phyloP scores from a whole-genome alignment of 2,888 invertebrate species.

The Idaea dimidiata region DNA sequence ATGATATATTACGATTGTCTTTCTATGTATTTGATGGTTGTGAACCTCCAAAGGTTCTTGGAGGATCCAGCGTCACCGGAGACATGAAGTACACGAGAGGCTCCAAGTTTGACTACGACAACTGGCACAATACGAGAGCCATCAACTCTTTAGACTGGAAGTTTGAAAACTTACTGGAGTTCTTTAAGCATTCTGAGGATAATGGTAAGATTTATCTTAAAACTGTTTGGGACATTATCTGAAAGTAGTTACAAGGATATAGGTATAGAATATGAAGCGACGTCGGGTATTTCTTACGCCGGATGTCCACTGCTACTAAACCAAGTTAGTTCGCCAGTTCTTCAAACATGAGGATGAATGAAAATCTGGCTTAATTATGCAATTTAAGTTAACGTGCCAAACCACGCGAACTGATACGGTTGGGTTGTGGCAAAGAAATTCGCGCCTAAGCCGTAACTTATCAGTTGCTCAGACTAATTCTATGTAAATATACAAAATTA shows the following conservation, averaged over 20 bases:
- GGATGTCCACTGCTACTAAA: too few species aligned
- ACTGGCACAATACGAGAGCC: slow-evolving; percentile 59
- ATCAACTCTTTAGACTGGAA: slow-evolving; percentile 69
- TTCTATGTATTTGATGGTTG: neutral
- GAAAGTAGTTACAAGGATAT: neutral
- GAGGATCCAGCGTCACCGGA: slow-evolving; percentile 70
- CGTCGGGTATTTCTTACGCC: neutral
- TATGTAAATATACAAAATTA: neutral
- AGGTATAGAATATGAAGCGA: too few species aligned
- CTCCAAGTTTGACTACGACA: slow-evolving; percentile 67
- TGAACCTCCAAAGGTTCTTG: slow-evolving; percentile 51
- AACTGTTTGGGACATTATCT: neutral
- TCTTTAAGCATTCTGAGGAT: slow-evolving; percentile 70
- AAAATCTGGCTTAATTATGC: too few species aligned
- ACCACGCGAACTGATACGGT: too few species aligned
- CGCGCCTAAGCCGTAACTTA: too few species aligned
- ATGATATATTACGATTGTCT: neutral
- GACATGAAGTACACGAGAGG: slow-evolving; percentile 77
- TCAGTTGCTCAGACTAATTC: too few species aligned
- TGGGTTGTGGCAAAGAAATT: too few species aligned
- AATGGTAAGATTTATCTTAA: slow-evolving; percentile 52
- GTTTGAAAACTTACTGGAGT: slow-evolving; percentile 64
- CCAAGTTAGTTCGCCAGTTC: too few species aligned
- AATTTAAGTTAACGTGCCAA: too few species aligned
- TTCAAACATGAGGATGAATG: too few species aligned